Evolutionary conservation across 2,888 invertebrate genomes (phyloP).

Genomic region (Calameuta idolon): DNA sequence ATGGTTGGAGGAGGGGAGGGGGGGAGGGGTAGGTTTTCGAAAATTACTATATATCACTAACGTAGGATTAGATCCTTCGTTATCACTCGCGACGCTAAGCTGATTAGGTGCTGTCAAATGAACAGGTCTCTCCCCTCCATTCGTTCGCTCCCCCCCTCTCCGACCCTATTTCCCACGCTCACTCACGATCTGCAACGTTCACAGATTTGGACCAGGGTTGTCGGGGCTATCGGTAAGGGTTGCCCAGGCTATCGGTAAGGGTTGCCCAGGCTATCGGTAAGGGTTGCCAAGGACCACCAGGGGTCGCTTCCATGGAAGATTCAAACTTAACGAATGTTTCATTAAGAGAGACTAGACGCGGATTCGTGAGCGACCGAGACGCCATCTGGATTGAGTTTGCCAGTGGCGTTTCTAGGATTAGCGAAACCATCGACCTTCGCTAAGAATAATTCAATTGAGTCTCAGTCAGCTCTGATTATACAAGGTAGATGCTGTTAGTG

Average conservation of each 20-base stretch:
- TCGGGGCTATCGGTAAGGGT: background rate
- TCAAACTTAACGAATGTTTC: background rate
- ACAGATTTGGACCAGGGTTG: background rate
- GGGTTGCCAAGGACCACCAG: background rate
- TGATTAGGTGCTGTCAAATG: background rate
- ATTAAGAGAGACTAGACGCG: background rate
- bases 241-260: background rate
- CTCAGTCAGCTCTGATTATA: background rate
- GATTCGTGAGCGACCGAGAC: background rate
- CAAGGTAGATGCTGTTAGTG: background rate
- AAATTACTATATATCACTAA: background rate
- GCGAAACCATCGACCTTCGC: background rate
- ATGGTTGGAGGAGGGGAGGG: no score
- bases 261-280: background rate
- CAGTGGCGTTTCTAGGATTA: background rate
- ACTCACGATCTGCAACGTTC: background rate
- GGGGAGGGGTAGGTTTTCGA: background rate
- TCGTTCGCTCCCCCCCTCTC: no score
- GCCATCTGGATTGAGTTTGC: background rate
- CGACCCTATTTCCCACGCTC: fast-evolving
- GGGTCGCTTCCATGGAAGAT: background rate
- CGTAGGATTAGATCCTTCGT: background rate
- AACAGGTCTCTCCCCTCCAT: background rate
- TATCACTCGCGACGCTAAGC: background rate
- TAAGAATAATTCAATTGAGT: background rate